Conservation (phyloP, 1,140 invertebrate species). For the Forficula auricularia region DNA sequence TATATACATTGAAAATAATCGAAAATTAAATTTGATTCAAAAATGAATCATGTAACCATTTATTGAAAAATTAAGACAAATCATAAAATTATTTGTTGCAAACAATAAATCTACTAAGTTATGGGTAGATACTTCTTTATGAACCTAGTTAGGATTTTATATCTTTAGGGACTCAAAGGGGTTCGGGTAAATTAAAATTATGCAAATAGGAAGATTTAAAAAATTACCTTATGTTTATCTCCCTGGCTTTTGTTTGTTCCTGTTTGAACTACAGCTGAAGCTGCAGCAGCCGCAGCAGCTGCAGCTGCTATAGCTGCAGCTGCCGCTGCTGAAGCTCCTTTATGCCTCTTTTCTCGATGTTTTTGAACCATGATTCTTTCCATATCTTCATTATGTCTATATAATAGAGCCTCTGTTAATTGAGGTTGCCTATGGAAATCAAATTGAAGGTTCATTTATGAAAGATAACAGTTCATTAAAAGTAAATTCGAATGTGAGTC, state of each 20-base stretch:
- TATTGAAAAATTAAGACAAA: no score
- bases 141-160: no score
- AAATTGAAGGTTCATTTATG: no score
- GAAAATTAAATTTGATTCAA: no score
- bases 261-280: conserved; percentile 15
- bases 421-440: conserved; percentile 24
- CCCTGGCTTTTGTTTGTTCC: conserved; percentile 17
- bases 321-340: conserved; percentile 18
- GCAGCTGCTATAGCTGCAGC: conserved; percentile 9
- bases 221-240: conserved; percentile 25
- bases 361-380: conserved; percentile 55
- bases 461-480: conserved; percentile 17
- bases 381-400: conserved; percentile 58
- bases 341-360: conserved; percentile 40
- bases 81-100: no score
- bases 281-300: conserved; percentile 11
- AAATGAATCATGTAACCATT: no score
- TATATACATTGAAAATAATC: conserved; percentile 14
- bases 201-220: no score
- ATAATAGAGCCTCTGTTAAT: conserved; percentile 45
- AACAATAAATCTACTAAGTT: no score
- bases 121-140: no score
- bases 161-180: no score
- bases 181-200: no score
- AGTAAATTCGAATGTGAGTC: background rate